A percentile compares a stretch with the other conserved stretches of the same genome.
Conservation (phyloP, 2,888 invertebrate genomes). For the Nipponacmea schrenckii region DNA sequence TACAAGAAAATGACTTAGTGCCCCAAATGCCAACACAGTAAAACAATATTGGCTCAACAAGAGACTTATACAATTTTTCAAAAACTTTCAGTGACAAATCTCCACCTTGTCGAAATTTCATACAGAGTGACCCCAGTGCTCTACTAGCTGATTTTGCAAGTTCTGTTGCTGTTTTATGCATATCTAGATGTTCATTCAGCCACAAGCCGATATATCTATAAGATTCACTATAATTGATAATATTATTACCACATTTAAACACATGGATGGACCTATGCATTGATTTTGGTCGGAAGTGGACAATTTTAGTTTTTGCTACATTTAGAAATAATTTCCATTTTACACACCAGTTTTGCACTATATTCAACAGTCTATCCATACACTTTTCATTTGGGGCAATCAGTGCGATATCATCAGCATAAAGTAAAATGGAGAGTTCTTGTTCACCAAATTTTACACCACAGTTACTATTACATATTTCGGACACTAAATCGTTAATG, state of each 20-base stretch:
- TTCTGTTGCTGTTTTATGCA: constrained; percentile 8
- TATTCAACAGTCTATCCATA: neutral
- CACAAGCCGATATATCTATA: constrained; percentile 19
- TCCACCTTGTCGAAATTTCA: constrained; percentile 15
- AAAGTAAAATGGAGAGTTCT: constrained; percentile 12
- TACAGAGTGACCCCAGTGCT: constrained; percentile 9
- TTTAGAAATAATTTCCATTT: constrained; percentile 12
- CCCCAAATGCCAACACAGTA: neutral
- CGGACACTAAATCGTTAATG: constrained; percentile 16
- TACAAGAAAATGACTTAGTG: too few relatives aligned
- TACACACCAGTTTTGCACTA: neutral
- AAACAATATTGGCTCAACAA: constrained; percentile 10
- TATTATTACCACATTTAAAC: constrained; percentile 6
- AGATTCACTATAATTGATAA: neutral
- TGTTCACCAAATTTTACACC: constrained; percentile 13
- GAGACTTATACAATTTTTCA: constrained; percentile 16
- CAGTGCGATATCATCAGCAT: constrained; percentile 20
- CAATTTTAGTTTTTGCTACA: constrained; percentile 5
- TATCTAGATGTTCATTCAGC: constrained; percentile 18
- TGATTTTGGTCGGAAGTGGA: constrained; percentile 10
- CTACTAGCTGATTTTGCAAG: constrained; percentile 17
- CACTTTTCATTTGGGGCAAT: too few relatives aligned
- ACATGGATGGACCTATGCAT: neutral
- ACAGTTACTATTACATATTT: constrained; percentile 1
- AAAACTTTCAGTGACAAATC: constrained; percentile 12